Base-by-base conservation (phyloP, 2,113 vertebrate genomes). In the Bagarius yarrelli region DNA sequence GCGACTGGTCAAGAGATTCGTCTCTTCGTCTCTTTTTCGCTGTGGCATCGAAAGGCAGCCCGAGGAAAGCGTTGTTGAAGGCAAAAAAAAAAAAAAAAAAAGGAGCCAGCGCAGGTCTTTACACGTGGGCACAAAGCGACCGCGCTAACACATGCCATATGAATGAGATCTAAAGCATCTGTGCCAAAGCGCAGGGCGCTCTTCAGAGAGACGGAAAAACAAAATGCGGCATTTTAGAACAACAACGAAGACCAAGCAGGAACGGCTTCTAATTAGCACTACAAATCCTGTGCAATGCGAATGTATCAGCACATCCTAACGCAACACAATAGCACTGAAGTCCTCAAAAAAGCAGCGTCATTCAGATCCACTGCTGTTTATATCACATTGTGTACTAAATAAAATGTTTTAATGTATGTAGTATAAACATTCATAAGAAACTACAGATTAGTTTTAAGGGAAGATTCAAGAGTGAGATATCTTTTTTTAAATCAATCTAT, bases 241-340 rank as follows among this genome's bases (percentile, higher is more conserved):
- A 36, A 27, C 36, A 55, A 55, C 30, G n/a, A 57, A 59, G 59
- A 32, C 23, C 36, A 72, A 53, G 47, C 52, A 79, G 32, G 14
- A 69, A 27, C 57, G 32, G 63, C 40, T 67, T 63, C 60, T 55
- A 72, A 84, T 84, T 84, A 81, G 75, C 75, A 85, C 57, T 82
- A 79, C 69, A 85, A 82, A 79, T 79, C 53, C 36, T 16, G 8
- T 25, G 75, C 60, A 56, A 61, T 56, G 3, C 9, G 21, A 63
- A 57, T 50, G 44, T 32, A 59, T 70, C 52, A 40, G 13, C 78
- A 71, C 36, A 66, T 56, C 18, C 50, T 40, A 23, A 40, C 50
- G 25, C 53, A 47, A 59, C 78, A 32, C 69, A 73, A 63, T 32
- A 67, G 19, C 34, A 57, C 32, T 34, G n/a, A 76, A 44, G 73